Conservation (phyloP, 2,888 invertebrate genomes). For the Seira musarum region DNA sequence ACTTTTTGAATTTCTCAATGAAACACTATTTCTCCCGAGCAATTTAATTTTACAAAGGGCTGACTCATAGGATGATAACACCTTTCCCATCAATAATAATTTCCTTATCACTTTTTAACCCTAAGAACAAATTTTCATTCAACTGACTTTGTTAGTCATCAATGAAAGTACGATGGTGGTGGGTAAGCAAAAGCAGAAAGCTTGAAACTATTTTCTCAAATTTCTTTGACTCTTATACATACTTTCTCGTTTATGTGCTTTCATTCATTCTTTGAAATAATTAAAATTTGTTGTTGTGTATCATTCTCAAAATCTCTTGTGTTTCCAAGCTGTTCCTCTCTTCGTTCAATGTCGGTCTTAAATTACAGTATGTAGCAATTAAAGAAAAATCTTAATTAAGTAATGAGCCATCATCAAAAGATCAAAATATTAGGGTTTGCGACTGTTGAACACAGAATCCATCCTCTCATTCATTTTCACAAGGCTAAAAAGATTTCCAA, state of each 20-base stretch:
- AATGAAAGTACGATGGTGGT: not conserved
- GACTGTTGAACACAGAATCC: slow-evolving; percentile 14
- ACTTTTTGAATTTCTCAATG: too few relatives aligned
- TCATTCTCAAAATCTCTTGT: not conserved
- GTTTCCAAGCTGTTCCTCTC: not conserved
- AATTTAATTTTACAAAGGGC: too few relatives aligned
- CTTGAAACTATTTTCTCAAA: not conserved
- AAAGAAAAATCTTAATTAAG: slow-evolving; percentile 42
- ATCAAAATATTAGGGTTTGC: slow-evolving; percentile 33
- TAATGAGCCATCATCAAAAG: slow-evolving; percentile 54
- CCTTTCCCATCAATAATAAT: not conserved
- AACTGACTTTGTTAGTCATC: not conserved
- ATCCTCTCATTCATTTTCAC: slow-evolving; percentile 47
- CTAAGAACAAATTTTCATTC: not conserved
- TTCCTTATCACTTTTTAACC: not conserved
- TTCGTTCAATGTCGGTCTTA: too few relatives aligned
- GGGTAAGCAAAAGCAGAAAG: not conserved
- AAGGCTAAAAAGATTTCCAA: slow-evolving; percentile 9
- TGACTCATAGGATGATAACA: not conserved
- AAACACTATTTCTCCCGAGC: too few relatives aligned
- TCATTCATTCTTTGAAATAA: not conserved
- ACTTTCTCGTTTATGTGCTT: not conserved
- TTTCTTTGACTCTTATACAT: not conserved
- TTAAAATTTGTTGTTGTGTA: not conserved
- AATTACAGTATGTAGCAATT: not conserved